These are phyloP conservation scores for Mellivora capensis DNA, from an alignment of 2,113 vertebrate species.

Conservation along the genomic window DNA sequence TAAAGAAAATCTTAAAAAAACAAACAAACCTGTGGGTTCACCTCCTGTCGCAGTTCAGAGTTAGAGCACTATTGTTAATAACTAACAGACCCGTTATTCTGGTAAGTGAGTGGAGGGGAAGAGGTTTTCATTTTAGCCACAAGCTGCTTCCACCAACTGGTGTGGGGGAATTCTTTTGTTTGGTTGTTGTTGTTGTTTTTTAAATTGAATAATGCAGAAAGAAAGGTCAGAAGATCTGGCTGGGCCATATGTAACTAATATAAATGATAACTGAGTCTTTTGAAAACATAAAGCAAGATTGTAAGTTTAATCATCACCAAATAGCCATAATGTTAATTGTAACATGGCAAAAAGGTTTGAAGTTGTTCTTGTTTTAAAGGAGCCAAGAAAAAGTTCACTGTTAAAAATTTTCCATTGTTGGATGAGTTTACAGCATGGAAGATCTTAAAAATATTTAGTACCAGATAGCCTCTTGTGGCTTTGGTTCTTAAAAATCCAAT, in stretches of 20 bases:
- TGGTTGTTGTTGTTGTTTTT: not conserved
- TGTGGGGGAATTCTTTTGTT: not conserved
- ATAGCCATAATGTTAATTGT: not conserved
- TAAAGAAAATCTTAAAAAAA: no score
- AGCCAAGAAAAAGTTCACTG: not conserved
- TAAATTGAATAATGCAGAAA: not conserved
- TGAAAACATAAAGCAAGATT: not conserved
- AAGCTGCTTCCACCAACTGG: not conserved
- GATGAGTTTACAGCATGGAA: not conserved
- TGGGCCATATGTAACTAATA: not conserved
- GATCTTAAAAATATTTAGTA: not conserved
- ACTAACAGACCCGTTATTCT: not conserved
- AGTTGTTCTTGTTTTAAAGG: not conserved
- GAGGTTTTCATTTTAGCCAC: not conserved
- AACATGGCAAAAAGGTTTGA: not conserved
- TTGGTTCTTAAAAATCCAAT: constrained; percentile 14
- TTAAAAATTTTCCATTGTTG: not conserved
- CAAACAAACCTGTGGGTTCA: not conserved
- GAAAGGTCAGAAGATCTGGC: not conserved
- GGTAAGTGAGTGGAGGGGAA: not conserved
- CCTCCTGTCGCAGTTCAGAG: not conserved
- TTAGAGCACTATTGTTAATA: not conserved
- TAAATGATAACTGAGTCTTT: not conserved
- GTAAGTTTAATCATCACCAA: not conserved
- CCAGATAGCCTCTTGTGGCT: not conserved